These are phyloP conservation scores for Zaprionus inermis DNA, from an alignment of 1,140 invertebrate species.

Conservation along the genomic window DNA sequence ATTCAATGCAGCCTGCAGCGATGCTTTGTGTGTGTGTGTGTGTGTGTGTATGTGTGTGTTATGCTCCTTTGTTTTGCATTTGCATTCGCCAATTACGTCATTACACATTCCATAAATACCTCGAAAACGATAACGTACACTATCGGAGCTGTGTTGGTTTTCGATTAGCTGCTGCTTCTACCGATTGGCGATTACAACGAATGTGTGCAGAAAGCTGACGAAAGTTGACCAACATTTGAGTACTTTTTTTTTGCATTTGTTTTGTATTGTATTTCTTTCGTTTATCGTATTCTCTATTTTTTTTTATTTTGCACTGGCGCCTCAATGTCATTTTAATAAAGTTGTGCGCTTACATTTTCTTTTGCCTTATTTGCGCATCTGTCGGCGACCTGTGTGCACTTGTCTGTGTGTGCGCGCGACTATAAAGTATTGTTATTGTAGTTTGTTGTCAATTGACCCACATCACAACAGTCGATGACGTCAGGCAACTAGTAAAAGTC, in stretches of 20 bases:
- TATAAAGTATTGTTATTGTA: slow-evolving; percentile 59
- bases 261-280: slow-evolving; percentile 12
- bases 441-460: slow-evolving; percentile 77
- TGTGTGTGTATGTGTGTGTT: slow-evolving; percentile 1
- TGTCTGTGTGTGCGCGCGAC: slow-evolving; percentile 28
- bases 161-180: slow-evolving; percentile 6
- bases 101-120: slow-evolving; percentile 70
- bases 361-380: slow-evolving; percentile 67
- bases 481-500: slow-evolving; percentile 52
- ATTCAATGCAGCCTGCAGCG: slow-evolving; percentile 4
- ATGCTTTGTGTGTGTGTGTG: not conserved
- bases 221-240: slow-evolving; percentile 38
- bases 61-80: slow-evolving; percentile 49
- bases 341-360: slow-evolving; percentile 71
- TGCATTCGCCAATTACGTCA: slow-evolving; percentile 63
- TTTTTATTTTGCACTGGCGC: slow-evolving; percentile 41
- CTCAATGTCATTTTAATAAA: slow-evolving; percentile 79
- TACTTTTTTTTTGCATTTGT: slow-evolving; percentile 34
- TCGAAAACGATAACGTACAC: slow-evolving; percentile 53
- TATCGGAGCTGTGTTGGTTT: slow-evolving; percentile 31
- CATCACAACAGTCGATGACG: slow-evolving; percentile 70
- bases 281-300: slow-evolving; percentile 25
- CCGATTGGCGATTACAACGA: slow-evolving; percentile 46
- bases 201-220: slow-evolving; percentile 10
- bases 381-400: slow-evolving; percentile 40